Base-by-base conservation (phyloP, 2,888 invertebrate species). In the Dendrolimus houi region DNA sequence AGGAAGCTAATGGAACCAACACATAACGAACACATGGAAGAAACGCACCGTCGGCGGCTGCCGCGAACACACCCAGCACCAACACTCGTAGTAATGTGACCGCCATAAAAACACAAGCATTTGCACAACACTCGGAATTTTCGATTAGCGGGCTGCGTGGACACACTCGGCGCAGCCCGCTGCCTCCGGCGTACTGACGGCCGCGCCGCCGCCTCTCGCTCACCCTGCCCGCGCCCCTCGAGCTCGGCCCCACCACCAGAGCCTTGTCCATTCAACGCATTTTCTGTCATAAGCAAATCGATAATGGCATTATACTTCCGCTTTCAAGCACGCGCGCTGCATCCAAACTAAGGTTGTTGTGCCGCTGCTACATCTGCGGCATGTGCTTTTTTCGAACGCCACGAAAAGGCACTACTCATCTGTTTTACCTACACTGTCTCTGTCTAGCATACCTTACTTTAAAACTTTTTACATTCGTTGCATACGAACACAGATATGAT, bases 61-160 rank as follows among this genome's bases (percentile, higher is more conserved):
- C 88, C 83, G 85, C 84, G 74, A 84, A 81, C 81, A 82, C 89
- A 79, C 84, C 89, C 87, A 89, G 77, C 85, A 87, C 83, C 85
- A 92, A 89, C 93, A 94, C 92, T 92, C 92, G 93, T 92, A 93
- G 92, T 92, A 93, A 93, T 93, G 93, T 93, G 92, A 94, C 92
- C 94, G 95, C 95, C 94, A 95, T 94, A 94, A 92, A 93, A 93
- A 92, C 92, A 92, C 92, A 92, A 92, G 92, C 94, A 94, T 94
- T 93, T 93, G 93, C 92, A 91, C 89, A 80, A 77, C 81, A 87
- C 86, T 84, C 85, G 83, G 71, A 80, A 82, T 78, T 62, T 74
- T 69, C 77, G 83, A 77, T 76, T 81, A 80, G 88, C 90, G 87
- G 87, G 88, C 89, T 86, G 89, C 88, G 86, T 76, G 70, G 67